Base-by-base conservation (phyloP, 2,888 invertebrate genomes). In the Desoria tigrina region DNA sequence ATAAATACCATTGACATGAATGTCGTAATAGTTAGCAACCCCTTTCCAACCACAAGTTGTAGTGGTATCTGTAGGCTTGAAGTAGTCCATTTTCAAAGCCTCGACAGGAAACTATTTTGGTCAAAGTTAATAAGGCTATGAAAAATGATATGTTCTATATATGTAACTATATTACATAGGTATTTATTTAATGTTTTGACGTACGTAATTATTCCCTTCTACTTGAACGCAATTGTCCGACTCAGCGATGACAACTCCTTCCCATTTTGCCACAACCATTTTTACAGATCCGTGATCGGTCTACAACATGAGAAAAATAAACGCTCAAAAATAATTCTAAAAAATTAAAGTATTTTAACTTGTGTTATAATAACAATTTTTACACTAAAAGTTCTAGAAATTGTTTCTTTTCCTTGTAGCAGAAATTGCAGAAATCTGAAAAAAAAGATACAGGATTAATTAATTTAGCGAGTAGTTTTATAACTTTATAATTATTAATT, bases 21-120 rank as follows among this genome's bases (percentile, higher is more conserved):
- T 23, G 24, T 57, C 42, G 42, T 57, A 57, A 42, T 57, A 57
- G 24, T 57, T 57, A 2, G 57, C 57, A 21, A 42, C 39, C 21
- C 57, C 57, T 24, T 57, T 57, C 57, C 57, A 57, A 6, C 57
- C 57, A 23, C 57, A 57, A 37, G 39, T 42, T 9, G 57, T 57
- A 16, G 57, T 57, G 6, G n/a, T 42, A 42, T 57, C 57, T 3
- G 7, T 24, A 3, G n/a, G 9, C 24, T 57, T 42, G 24, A 57
- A 57, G 23, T 39, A 57, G 6, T 57, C 42, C 57, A 57, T 57
- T 37, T 57, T 57, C 2, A 57, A 9, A 16, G 39, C 37, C n/a
- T 57, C 57, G 2, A 23, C 21, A n/a, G 57, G 57, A 57, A 57
- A 57, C 57, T 57, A 57, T n/a, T 18, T 14, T 14, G 26, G 51